Evolutionary conservation across 2,888 invertebrate genomes (phyloP), one percentile per base, ranked within the genome.

Genomic region (Mayetiola destructor): DNA sequence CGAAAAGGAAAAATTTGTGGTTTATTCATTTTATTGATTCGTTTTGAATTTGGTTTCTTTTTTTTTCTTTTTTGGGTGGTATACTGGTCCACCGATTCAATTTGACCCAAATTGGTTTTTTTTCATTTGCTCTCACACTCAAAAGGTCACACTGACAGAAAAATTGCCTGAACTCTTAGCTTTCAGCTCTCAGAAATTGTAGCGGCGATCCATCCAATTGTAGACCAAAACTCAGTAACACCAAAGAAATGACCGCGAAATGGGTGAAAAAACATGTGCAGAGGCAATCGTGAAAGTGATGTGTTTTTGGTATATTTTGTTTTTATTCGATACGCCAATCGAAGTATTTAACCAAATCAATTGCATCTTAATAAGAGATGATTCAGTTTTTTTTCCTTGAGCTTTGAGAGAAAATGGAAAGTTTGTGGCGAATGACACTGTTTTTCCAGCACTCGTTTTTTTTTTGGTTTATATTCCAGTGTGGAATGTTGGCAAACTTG

Each of bases 221-320:
- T n/a, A n/a, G n/a, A 3, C 12, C 20, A 6, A 18, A 40, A 40
- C 12, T 27, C 27, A 23, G 27, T 14, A 9, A 37, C 27, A 27
- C 14, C n/a, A 48, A 48, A 48, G 16, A 48, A 6, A 4, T 3
- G 3, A 8, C n/a, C 39, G 20, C 37, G 8, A 48, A 27, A n/a
- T 14, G 27, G n/a, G 16, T 9, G 23, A 21, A 42, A 21, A 23
- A 23, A 14, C 48, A 27, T 48, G 48, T n/a, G 21, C 27, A 48
- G 27, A 48, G n/a, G 23, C n/a, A 16, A 48, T 48, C n/a, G 48
- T n/a, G 48, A 48, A 42, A 42, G 42, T 48, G 27, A n/a, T 27
- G 1, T 27, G 8, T 14, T 48, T 48, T 48, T 27, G 6, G 16
- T 39, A 2, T 18, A 3, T 9, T 36, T 36, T 36, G 5, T 36